Base-by-base conservation (phyloP, 2,113 vertebrate species). In the Eclectus roratus region DNA sequence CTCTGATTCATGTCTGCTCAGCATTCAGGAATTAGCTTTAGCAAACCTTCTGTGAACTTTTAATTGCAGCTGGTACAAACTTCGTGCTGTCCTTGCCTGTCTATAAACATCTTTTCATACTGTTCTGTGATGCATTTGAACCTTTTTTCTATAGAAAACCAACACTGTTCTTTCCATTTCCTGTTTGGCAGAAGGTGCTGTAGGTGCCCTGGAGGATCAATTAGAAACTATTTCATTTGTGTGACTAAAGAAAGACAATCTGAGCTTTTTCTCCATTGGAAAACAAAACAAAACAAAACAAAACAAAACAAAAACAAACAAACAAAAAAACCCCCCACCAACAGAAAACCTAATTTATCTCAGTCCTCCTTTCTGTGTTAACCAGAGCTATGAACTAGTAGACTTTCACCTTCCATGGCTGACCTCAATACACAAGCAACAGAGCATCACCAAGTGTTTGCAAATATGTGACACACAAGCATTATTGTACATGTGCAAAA, bases 1-100 rank as follows among this genome's bases (percentile, higher is more conserved):
- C 39, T 91, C 72, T 86, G 84, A 96, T 91, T 94, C 65, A 80
- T 0, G 1, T 84, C 89, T 92, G 56, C 66, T 91, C 84, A 77
- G 31, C 23, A 89, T 70, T 95, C 93, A 82, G 49, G 28, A 85
- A 80, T 78, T 76, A 66, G 63, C 37, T 77, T 49, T 46, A 85
- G 46, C 37, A 96, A 92, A 41, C 35, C 63, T 83, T 56, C 76
- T 70, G 58, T 39, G 46, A 82, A 85, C 84, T 91, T 97, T 88
- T 82, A 94, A 93, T 95, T 95, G 81, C 53, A 83, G 41, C 49
- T 89, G 68, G 25, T 37, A 44, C 53, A 93, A 87, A 88, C 53
- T 87, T 77, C 24, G 11, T 63, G 19, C 33, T 87, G 37, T 65
- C 56, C 11, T 31, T 91, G 47, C 11, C 66, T 82, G 31, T 58